phyloP scores from a whole-genome alignment of 2,888 invertebrate species.

The Polietes domitor region DNA sequence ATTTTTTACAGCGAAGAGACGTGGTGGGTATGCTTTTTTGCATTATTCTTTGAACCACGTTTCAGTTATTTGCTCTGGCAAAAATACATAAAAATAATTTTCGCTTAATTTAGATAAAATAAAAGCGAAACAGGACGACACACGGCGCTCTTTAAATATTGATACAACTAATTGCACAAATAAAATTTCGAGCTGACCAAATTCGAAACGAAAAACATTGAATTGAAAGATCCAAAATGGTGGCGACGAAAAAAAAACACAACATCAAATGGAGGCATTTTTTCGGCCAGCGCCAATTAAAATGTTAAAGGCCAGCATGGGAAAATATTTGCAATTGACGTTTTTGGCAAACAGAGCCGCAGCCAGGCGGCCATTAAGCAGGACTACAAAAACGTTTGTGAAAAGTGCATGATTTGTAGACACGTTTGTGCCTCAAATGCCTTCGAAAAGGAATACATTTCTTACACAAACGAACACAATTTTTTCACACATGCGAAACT shows the following conservation, averaged over 20 bases:
- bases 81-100: slow-evolving; percentile 11
- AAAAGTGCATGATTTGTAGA: no score
- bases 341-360: neutral
- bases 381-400: no score
- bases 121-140: slow-evolving; percentile 6
- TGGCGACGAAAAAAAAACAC: neutral
- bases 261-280: neutral
- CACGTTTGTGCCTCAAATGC: no score
- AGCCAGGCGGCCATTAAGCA: no score
- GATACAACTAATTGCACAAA: slow-evolving; percentile 51
- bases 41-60: neutral
- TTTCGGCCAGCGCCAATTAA: neutral
- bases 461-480: no score
- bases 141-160: slow-evolving; percentile 25
- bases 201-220: neutral
- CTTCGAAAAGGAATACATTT: no score
- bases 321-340: slow-evolving; percentile 15
- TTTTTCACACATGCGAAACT: no score
- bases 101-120: slow-evolving; percentile 10
- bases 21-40: no score
- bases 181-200: slow-evolving; percentile 2
- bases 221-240: neutral
- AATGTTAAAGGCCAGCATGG: slow-evolving; percentile 13
- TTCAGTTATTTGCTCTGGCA: slow-evolving; percentile 14
- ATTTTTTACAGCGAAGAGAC: no score